phyloP scores from a whole-genome alignment of 92 coral and sea anemone species.

The Heteractis magnifica region DNA sequence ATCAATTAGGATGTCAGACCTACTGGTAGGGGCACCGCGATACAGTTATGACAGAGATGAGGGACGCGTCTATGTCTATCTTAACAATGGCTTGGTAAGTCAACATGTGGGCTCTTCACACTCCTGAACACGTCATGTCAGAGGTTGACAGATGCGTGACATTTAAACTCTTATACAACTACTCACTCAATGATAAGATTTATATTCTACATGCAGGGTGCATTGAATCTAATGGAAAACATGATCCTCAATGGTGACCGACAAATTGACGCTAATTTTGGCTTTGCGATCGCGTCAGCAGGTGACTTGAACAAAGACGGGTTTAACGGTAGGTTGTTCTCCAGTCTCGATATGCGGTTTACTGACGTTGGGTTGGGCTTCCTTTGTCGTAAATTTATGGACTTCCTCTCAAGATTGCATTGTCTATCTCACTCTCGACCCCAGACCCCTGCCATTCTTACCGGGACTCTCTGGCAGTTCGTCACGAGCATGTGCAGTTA shows the following conservation, averaged over 20 bases:
- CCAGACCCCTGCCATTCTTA: neutral
- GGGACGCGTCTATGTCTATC: slow-evolving; percentile 83
- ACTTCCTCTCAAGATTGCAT: too few species aligned
- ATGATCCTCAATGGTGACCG: slow-evolving; percentile 71
- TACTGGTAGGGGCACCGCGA: slow-evolving; percentile 89
- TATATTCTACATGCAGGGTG: slow-evolving; percentile 33
- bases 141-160: neutral
- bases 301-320: slow-evolving; percentile 81
- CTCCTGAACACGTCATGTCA: too few species aligned
- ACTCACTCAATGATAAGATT: neutral
- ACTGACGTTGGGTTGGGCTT: neutral
- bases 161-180: neutral
- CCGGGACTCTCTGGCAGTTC: too few species aligned
- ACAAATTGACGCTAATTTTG: slow-evolving; percentile 57
- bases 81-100: slow-evolving; percentile 72
- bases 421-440: too few species aligned
- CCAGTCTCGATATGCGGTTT: neutral
- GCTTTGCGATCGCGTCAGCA: slow-evolving; percentile 78
- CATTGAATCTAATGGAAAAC: slow-evolving; percentile 52
- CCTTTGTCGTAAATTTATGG: neutral
- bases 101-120: too few species aligned
- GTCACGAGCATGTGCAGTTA: too few species aligned
- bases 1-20: slow-evolving; percentile 72
- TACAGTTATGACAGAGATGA: slow-evolving; percentile 62
- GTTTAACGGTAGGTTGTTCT: slow-evolving; percentile 53